Base-by-base conservation (phyloP, 2,797 vertebrate species). In the Aplochiton taeniatus region DNA sequence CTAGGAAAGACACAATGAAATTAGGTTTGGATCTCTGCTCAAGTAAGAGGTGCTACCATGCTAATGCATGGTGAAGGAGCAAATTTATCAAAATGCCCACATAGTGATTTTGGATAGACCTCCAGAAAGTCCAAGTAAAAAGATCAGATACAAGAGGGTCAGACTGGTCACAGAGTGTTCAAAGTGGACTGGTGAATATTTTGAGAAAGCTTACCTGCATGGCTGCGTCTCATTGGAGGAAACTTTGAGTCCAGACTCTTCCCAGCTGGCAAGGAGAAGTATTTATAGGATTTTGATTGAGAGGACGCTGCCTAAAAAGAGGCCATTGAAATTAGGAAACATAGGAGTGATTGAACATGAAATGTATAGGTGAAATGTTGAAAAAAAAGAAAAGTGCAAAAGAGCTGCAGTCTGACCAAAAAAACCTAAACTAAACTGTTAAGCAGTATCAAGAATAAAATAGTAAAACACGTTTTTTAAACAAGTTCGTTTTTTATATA, bases 201-300 rank as follows among this genome's bases (percentile, higher is more conserved):
- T 8, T n/a, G n/a, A 9, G 18, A 1, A 31, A n/a, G 51, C 74
- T 90, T 87, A 96, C 94, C 94, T 90, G 76, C 69, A 46, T 83
- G 85, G 72, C 84, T 87, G 46, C 51, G 63, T 71, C 90, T 93
- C 41, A 61, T 82, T 70, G 90, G 88, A 73, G 90, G 89, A 63
- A 93, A 88, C 62, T 85, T 92, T 56, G 94, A 93, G 66, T 94
- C 92, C 43, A 96, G 90, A 77, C 90, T 95, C 69, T 95, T 88
- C 55, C 95, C 95, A 82, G 92, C 89, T 76, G 98, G 97, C 81
- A 97, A 93, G n/a, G 98, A 98, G 77, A 96, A 84, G 89, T 91
- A 83, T 89, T 92, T 91, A 53, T 94, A 76, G 77, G 88, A 80
- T 86, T 76, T 86, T 63, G 90, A 56, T n/a, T 72, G 31, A 31